phyloP scores from a whole-genome alignment of 1,140 invertebrate species.

The Drosophila burlai region DNA sequence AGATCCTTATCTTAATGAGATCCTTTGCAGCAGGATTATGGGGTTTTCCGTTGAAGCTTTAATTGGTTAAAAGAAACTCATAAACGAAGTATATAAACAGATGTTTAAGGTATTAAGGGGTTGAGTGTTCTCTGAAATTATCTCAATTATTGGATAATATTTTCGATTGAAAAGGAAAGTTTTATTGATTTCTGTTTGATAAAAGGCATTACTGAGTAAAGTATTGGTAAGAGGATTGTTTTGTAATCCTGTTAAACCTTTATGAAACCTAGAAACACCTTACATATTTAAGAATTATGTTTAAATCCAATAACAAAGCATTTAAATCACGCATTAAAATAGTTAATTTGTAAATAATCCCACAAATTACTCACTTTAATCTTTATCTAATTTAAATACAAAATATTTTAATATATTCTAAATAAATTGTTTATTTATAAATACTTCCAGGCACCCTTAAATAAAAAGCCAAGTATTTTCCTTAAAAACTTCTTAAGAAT shows the following conservation, averaged over 20 bases:
- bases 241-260: not conserved
- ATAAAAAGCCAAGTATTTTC: not conserved
- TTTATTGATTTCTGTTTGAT: not conserved
- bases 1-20: constrained; percentile 48
- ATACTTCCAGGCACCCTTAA: not conserved
- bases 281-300: not conserved
- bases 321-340: not conserved
- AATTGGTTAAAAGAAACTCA: constrained; percentile 6
- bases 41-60: constrained; percentile 21
- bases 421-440: not conserved
- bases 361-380: not conserved
- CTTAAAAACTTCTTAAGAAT: not conserved
- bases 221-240: too few species aligned
- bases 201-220: not conserved
- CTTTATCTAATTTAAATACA: not conserved
- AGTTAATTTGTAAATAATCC: too few species aligned
- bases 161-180: constrained; percentile 1
- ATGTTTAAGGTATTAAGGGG: constrained; percentile 13
- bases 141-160: not conserved
- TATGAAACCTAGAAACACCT: not conserved
- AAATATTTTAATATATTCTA: not conserved
- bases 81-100: constrained; percentile 12
- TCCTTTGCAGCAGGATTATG: constrained; percentile 40
- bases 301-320: not conserved
- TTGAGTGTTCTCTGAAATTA: not conserved